A percentile compares a stretch with the other conserved stretches of the same genome.
phyloP scores from a whole-genome alignment of 2,888 invertebrate genomes.

The Lacanobia wlatinum region DNA sequence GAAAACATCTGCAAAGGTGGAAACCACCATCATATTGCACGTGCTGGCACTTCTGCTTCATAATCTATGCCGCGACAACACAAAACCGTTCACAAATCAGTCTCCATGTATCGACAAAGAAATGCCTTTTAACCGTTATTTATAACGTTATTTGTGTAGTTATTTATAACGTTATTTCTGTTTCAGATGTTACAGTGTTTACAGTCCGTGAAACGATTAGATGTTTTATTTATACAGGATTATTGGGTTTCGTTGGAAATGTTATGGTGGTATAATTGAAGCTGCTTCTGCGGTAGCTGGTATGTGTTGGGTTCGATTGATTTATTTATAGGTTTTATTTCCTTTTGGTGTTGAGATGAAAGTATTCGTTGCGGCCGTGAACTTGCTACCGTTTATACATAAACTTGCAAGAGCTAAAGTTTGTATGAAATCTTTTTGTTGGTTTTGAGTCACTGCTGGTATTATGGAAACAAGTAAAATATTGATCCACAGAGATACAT shows the following conservation, averaged over 20 bases:
- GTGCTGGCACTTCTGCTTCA: constrained; percentile 16
- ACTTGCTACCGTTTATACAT: constrained; percentile 30
- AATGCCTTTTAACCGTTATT: constrained; percentile 83
- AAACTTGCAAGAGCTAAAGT: neutral
- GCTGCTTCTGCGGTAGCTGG: constrained; percentile 46
- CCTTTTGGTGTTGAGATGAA: constrained; percentile 40
- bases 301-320: constrained; percentile 50
- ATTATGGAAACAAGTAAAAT: neutral
- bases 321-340: constrained; percentile 48
- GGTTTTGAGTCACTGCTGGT: neutral
- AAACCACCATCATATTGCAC: no score
- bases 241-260: constrained; percentile 59
- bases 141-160: constrained; percentile 85
- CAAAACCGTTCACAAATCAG: constrained; percentile 86
- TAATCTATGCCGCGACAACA: constrained; percentile 54
- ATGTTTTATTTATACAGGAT: constrained; percentile 58
- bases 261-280: constrained; percentile 54
- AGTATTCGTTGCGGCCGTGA: constrained; percentile 36
- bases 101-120: constrained; percentile 86
- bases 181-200: constrained; percentile 63
- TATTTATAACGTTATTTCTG: constrained; percentile 84
- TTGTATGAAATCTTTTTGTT: neutral
- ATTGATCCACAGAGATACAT: no score
- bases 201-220: constrained; percentile 58
- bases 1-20: no score